These are phyloP conservation scores for Dicentrarchus labrax DNA, from an alignment of 2,113 vertebrate species.

Conservation along the genomic window DNA sequence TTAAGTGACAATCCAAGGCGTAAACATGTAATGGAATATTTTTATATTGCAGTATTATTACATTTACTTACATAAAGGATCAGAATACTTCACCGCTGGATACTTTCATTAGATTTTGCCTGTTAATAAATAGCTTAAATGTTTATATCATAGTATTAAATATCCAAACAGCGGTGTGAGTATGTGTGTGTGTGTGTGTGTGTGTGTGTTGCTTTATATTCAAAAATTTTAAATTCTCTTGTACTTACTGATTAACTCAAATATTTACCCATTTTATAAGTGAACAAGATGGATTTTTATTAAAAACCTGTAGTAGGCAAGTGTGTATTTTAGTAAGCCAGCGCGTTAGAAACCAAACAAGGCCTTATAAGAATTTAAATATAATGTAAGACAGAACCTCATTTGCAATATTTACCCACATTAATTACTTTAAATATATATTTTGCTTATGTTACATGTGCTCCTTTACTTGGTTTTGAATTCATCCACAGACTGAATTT, in stretches of 20 bases:
- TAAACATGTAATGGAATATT: not conserved
- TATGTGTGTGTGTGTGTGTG: too few relatives aligned
- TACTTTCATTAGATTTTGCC: too few relatives aligned
- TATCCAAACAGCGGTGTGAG: not conserved
- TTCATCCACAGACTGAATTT: slow-evolving; percentile 40
- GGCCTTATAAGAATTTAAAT: not conserved
- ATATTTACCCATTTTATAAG: not conserved
- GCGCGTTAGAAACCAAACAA: not conserved
- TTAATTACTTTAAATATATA: slow-evolving; percentile 7
- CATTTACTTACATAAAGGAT: not conserved
- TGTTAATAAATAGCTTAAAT: too few relatives aligned
- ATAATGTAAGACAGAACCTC: not conserved
- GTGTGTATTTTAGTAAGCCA: not conserved
- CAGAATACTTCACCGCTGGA: too few relatives aligned
- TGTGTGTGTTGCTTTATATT: not conserved
- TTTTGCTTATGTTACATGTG: not conserved
- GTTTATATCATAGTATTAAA: not conserved
- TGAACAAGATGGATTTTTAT: not conserved
- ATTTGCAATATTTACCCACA: not conserved
- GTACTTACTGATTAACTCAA: not conserved
- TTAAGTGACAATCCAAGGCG: not conserved
- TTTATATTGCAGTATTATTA: not conserved
- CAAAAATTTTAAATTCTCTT: not conserved
- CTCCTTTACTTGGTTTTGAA: slow-evolving; percentile 6
- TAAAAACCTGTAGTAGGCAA: not conserved